Conservation (phyloP, 2,797 vertebrate genomes). For the Brachyalestes nurse region DNA sequence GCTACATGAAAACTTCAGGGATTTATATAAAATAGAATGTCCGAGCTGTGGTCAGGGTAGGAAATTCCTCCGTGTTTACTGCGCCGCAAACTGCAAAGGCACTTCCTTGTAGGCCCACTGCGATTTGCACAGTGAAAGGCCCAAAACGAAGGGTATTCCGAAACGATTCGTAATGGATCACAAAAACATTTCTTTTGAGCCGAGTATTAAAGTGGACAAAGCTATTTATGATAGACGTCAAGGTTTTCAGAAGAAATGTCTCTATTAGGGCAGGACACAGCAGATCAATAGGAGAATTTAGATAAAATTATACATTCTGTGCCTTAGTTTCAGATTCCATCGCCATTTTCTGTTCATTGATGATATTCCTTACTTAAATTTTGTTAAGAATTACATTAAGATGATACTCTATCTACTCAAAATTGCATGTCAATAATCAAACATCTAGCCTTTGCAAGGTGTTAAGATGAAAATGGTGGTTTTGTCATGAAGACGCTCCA, state of each 20-base stretch:
- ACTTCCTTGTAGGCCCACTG: slow-evolving; percentile 49
- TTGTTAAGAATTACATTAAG: no score
- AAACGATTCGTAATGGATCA: slow-evolving; percentile 35
- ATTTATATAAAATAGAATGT: slow-evolving; percentile 49
- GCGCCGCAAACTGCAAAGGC: slow-evolving; percentile 39
- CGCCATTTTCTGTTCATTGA: no score
- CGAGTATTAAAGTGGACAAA: not conserved
- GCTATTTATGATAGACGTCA: not conserved
- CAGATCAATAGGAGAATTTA: no score
- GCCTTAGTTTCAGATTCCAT: no score
- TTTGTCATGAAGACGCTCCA: no score
- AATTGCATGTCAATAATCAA: no score
- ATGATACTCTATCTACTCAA: no score
- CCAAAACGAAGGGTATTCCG: slow-evolving; percentile 10
- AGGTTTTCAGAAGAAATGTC: not conserved
- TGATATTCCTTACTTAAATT: no score
- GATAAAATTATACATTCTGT: no score
- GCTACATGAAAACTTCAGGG: slow-evolving; percentile 38
- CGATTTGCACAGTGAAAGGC: slow-evolving; percentile 17
- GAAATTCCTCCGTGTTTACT: slow-evolving; percentile 56
- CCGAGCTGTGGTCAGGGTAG: slow-evolving; percentile 48
- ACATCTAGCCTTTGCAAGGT: no score
- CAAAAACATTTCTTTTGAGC: slow-evolving; percentile 29
- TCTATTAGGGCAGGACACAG: no score
- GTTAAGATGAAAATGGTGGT: no score